Percentiles rank a stretch among this genome's conserved stretches.
Conservation (phyloP, 2,797 vertebrate genomes). For the Todus mexicanus region DNA sequence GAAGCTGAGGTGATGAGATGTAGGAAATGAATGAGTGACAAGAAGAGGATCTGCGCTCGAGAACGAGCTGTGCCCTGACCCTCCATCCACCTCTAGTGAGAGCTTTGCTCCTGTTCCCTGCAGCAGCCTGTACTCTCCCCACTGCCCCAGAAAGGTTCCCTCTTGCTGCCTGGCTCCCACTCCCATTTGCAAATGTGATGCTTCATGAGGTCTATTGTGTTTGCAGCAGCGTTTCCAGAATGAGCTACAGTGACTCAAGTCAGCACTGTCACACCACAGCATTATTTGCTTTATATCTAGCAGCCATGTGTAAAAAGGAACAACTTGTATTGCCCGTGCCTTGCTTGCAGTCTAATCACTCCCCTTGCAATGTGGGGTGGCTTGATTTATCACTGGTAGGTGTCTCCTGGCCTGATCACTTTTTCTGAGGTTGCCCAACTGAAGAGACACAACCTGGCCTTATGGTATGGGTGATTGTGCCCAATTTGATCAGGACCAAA, state of each 20-base stretch:
- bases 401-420: not conserved
- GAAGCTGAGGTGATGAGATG: not conserved
- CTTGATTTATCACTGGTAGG: not conserved
- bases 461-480: not conserved
- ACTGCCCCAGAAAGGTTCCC: not conserved
- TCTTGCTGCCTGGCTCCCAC: not conserved
- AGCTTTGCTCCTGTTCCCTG: not conserved
- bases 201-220: not conserved
- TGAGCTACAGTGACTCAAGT: not conserved
- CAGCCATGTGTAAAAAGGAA: not conserved
- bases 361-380: not conserved
- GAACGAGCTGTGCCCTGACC: not conserved
- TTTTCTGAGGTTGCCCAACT: not conserved
- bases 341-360: not conserved
- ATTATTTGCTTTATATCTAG: not conserved
- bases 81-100: not conserved
- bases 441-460: not conserved
- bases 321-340: rapidly evolving
- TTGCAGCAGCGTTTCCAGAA: not conserved
- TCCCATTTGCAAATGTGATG: not conserved
- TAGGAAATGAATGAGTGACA: not conserved
- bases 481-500: not conserved
- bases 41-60: not conserved
- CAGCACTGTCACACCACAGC: not conserved
- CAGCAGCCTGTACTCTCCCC: not conserved